Evolutionary conservation across 1,140 invertebrate species (phyloP).

Genomic region (Bombus ignitus): DNA sequence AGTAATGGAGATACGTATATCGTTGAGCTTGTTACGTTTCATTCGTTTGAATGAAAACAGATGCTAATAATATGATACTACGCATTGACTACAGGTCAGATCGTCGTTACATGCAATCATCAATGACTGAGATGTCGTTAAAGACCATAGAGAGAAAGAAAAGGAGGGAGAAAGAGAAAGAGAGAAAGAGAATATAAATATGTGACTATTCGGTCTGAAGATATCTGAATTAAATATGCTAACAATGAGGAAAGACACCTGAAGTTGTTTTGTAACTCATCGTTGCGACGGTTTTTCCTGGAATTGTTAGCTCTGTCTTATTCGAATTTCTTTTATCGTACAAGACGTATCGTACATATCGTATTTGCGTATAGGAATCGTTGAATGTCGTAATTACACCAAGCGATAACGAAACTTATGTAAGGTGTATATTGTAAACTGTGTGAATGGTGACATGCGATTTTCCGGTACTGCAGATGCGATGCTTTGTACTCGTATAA

Average conservation of each 20-base stretch:
- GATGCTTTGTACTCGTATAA: not conserved
- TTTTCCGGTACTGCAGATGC: not conserved
- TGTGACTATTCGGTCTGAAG: not conserved
- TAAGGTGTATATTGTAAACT: constrained; percentile 13
- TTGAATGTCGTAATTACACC: not conserved
- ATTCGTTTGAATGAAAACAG: not conserved
- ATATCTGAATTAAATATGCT: not conserved
- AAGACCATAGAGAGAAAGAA: not conserved
- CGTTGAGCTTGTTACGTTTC: not conserved
- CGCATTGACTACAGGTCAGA: not conserved
- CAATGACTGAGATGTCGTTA: not conserved
- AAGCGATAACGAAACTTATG: constrained; percentile 14
- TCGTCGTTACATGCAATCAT: not conserved
- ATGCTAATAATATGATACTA: not conserved
- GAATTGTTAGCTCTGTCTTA: not conserved
- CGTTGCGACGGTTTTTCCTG: not conserved
- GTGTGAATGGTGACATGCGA: not conserved
- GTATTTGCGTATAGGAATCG: not conserved
- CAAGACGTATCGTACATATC: too few relatives aligned
- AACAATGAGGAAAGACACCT: not conserved
- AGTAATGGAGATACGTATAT: not conserved
- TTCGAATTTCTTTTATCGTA: not conserved
- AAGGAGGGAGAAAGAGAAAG: too few relatives aligned
- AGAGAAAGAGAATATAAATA: not conserved
- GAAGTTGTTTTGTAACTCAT: not conserved